Conservation (phyloP, 2,797 vertebrate genomes). For the Lophotriccus pileatus region DNA sequence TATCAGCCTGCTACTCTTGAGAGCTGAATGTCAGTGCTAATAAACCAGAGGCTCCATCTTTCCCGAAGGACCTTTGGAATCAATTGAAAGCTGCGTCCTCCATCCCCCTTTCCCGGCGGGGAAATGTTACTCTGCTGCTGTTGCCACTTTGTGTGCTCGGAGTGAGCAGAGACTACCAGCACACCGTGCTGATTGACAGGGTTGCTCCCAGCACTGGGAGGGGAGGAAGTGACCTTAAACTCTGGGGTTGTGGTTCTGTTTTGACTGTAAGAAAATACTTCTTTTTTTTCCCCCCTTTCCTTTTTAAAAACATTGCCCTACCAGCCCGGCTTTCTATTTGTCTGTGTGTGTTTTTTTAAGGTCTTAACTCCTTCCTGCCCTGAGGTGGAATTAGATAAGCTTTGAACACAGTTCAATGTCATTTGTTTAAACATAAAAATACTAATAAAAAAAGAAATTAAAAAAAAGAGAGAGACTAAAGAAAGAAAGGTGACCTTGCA, state of each 20-base stretch:
- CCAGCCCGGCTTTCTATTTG: background rate
- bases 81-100: background rate
- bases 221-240: slow-evolving; percentile 81
- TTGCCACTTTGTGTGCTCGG: background rate
- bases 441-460: background rate
- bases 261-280: slow-evolving; percentile 65
- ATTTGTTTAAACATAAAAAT: background rate
- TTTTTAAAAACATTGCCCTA: background rate
- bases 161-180: slow-evolving; percentile 29
- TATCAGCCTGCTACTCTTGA: background rate
- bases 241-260: slow-evolving; percentile 49
- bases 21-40: slow-evolving; percentile 56
- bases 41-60: slow-evolving; percentile 26
- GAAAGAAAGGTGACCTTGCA: slow-evolving; percentile 33
- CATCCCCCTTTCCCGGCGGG: slow-evolving; percentile 21
- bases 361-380: slow-evolving; percentile 33
- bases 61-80: slow-evolving; percentile 41
- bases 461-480: background rate
- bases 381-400: background rate
- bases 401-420: background rate
- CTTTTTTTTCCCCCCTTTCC: background rate
- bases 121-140: background rate
- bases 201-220: slow-evolving; percentile 61
- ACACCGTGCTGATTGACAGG: slow-evolving; percentile 70
- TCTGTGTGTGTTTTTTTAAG: background rate